Conservation (phyloP, 2,888 invertebrate species). For the Nasonia oneida region DNA sequence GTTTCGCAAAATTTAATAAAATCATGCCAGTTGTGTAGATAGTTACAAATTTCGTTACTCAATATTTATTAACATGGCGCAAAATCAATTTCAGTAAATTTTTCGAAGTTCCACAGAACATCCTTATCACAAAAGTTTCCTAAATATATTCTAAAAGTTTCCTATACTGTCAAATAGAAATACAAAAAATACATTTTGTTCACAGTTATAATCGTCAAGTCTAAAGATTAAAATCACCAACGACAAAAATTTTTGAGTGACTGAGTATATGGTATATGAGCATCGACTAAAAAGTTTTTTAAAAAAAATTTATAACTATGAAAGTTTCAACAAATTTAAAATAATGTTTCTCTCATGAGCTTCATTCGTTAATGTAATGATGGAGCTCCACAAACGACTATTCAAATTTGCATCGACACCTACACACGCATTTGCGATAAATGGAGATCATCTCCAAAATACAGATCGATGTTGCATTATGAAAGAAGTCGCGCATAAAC, state of each 20-base stretch:
- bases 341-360: conserved; percentile 68
- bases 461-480: conserved; percentile 52
- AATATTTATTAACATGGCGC: conserved; percentile 21
- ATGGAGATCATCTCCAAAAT: conserved; percentile 52
- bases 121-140: conserved; percentile 58
- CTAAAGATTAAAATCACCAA: conserved; percentile 65
- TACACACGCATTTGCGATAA: conserved; percentile 42
- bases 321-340: conserved; percentile 72
- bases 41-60: conserved; percentile 38
- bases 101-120: conserved; percentile 38
- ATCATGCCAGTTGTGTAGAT: conserved; percentile 38
- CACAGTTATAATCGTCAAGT: conserved; percentile 35
- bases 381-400: conserved; percentile 67
- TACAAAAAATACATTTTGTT: conserved; percentile 48
- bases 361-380: conserved; percentile 71
- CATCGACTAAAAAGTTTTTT: conserved; percentile 63
- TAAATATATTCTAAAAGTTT: conserved; percentile 51
- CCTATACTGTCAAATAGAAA: conserved; percentile 49
- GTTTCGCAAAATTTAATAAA: conserved; percentile 33
- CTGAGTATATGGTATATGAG: conserved; percentile 55
- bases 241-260: conserved; percentile 67
- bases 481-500: conserved; percentile 34
- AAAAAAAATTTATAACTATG: conserved; percentile 62
- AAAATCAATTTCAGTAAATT: conserved; percentile 31
- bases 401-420: conserved; percentile 66